Conservation (phyloP, 1,140 invertebrate genomes). For the Drosophila watanabei region DNA sequence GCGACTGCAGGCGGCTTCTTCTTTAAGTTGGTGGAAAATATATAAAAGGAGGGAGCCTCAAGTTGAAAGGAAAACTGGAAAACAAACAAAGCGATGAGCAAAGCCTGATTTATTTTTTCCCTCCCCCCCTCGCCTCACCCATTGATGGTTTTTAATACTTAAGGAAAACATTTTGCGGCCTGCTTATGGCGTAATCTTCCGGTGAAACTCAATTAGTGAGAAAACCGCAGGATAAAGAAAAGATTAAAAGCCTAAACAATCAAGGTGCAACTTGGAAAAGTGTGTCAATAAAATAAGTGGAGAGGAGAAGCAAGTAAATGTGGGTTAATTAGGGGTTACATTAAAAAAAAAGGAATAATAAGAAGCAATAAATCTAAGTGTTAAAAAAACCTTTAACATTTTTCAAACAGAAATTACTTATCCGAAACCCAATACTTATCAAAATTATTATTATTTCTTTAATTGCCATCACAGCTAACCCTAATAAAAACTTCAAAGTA, state of each 20-base stretch:
- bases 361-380: background rate
- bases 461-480: background rate
- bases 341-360: background rate
- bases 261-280: slow-evolving; percentile 10
- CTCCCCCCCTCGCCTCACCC: background rate
- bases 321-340: slow-evolving; percentile 4
- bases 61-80: slow-evolving; percentile 24
- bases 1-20: slow-evolving; percentile 41
- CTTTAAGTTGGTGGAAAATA: slow-evolving; percentile 22
- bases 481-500: slow-evolving; percentile 27
- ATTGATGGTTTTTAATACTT: slow-evolving; percentile 9
- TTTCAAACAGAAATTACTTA: too few species aligned
- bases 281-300: slow-evolving; percentile 2
- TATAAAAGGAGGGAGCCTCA: slow-evolving; percentile 16
- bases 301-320: background rate
- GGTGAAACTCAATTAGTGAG: slow-evolving; percentile 30
- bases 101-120: slow-evolving; percentile 31
- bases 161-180: slow-evolving; percentile 15
- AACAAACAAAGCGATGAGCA: slow-evolving; percentile 29
- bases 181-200: slow-evolving; percentile 8
- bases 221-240: slow-evolving; percentile 15
- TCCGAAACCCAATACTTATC: too few species aligned
- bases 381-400: too few species aligned
- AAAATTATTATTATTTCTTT: background rate
- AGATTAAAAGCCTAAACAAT: slow-evolving; percentile 23